These are phyloP conservation scores for Stenoptilia bipunctidactyla DNA, from an alignment of 2,888 invertebrate genomes.

Conservation along the genomic window DNA sequence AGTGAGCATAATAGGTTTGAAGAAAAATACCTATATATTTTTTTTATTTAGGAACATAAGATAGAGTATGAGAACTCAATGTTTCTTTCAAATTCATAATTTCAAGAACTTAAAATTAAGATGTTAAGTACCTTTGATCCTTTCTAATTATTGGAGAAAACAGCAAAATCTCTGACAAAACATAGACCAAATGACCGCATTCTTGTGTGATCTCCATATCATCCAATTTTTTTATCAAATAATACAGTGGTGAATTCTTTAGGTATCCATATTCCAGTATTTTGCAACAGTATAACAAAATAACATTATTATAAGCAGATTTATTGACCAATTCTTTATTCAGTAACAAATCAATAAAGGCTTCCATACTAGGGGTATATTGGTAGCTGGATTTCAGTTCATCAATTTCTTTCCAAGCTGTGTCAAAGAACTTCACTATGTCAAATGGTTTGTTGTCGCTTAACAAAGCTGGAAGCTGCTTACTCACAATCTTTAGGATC, in stretches of 20 bases:
- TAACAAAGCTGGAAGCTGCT: slow-evolving; percentile 27
- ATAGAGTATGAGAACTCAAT: too few species aligned
- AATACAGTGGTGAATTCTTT: slow-evolving; percentile 40
- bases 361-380: slow-evolving; percentile 45
- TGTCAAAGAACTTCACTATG: slow-evolving; percentile 33
- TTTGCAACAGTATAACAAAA: slow-evolving; percentile 37
- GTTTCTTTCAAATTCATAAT: too few species aligned
- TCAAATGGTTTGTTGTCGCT: slow-evolving; percentile 25
- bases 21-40: too few species aligned
- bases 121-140: slow-evolving; percentile 56
- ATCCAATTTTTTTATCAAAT: slow-evolving; percentile 32
- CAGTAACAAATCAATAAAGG: slow-evolving; percentile 44
- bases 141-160: slow-evolving; percentile 61
- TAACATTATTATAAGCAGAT: slow-evolving; percentile 33
- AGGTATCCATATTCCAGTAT: slow-evolving; percentile 44
- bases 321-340: slow-evolving; percentile 30
- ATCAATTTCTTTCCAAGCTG: slow-evolving; percentile 54
- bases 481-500: slow-evolving; percentile 43
- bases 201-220: slow-evolving; percentile 19
- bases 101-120: too few species aligned
- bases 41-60: too few species aligned
- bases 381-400: slow-evolving; percentile 56
- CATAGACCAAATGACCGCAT: slow-evolving; percentile 35
- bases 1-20: too few species aligned
- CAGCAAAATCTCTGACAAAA: slow-evolving; percentile 54